These are phyloP conservation scores for Thera obeliscata DNA, from an alignment of 2,888 invertebrate genomes.

Conservation along the genomic window DNA sequence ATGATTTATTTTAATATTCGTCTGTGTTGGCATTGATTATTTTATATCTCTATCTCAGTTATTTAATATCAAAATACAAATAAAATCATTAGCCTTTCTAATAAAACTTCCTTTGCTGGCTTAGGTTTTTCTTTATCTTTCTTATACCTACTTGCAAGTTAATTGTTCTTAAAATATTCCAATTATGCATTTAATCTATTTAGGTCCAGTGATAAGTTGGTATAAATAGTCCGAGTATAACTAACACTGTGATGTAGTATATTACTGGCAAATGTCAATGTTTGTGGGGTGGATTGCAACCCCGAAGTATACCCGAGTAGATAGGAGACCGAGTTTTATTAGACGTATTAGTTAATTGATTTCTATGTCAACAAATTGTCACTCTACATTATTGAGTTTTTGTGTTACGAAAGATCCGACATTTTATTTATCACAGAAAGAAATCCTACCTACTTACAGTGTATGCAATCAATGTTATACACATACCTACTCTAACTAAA, in stretches of 20 bases:
- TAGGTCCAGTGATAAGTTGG: constrained; percentile 13
- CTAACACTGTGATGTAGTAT: constrained; percentile 8
- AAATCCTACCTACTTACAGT: neutral
- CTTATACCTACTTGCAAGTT: neutral
- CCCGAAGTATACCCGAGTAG: constrained; percentile 33
- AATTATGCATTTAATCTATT: constrained; percentile 10
- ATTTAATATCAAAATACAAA: too few relatives aligned
- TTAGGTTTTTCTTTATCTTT: too few relatives aligned
- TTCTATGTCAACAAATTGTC: constrained; percentile 6
- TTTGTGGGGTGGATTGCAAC: constrained; percentile 45
- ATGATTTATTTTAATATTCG: neutral
- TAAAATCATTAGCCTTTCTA: too few relatives aligned
- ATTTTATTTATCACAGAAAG: neutral
- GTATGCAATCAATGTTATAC: too few relatives aligned
- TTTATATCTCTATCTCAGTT: too few relatives aligned
- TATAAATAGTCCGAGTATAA: neutral
- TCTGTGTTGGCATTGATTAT: too few relatives aligned
- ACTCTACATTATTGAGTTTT: neutral
- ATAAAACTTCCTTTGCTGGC: too few relatives aligned
- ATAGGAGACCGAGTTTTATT: constrained; percentile 21
- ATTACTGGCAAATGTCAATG: constrained; percentile 59
- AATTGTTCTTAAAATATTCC: neutral
- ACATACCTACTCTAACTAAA: too few relatives aligned
- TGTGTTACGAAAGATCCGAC: neutral
- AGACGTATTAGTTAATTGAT: constrained; percentile 4